phyloP scores from a whole-genome alignment of 2,113 vertebrate genomes.

The Sakesphorus luctuosus region DNA sequence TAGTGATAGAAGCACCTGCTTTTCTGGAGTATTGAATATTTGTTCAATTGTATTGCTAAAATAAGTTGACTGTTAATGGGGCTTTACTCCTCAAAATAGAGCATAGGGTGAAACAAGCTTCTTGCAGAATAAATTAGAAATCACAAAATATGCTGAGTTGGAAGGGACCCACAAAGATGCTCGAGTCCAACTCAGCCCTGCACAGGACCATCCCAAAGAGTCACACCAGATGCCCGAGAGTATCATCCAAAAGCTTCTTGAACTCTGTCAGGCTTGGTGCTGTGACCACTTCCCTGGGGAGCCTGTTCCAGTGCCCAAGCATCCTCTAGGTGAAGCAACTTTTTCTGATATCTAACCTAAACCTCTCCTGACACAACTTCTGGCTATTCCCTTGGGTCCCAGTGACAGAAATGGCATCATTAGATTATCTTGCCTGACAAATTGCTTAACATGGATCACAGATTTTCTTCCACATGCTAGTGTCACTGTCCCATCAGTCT shows the following conservation, averaged over 20 bases:
- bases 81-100: background rate
- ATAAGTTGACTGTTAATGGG: background rate
- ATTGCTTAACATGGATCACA: background rate
- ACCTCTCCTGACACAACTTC: background rate
- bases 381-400: background rate
- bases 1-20: background rate
- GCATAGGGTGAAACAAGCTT: background rate
- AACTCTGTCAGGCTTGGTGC: background rate
- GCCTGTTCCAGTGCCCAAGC: background rate
- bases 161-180: background rate
- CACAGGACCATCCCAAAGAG: background rate
- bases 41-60: background rate
- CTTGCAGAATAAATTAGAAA: background rate
- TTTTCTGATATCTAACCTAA: background rate
- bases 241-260: background rate
- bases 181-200: background rate
- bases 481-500: background rate
- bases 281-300: background rate
- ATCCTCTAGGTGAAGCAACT: background rate
- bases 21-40: background rate
- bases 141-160: background rate
- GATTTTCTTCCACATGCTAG: background rate
- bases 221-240: background rate
- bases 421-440: background rate
- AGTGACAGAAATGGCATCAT: background rate